Percentiles rank a stretch among this genome's conserved stretches.
These are phyloP conservation scores for Trichopria drosophilae DNA, from an alignment of 2,888 invertebrate genomes.

Conservation along the genomic window DNA sequence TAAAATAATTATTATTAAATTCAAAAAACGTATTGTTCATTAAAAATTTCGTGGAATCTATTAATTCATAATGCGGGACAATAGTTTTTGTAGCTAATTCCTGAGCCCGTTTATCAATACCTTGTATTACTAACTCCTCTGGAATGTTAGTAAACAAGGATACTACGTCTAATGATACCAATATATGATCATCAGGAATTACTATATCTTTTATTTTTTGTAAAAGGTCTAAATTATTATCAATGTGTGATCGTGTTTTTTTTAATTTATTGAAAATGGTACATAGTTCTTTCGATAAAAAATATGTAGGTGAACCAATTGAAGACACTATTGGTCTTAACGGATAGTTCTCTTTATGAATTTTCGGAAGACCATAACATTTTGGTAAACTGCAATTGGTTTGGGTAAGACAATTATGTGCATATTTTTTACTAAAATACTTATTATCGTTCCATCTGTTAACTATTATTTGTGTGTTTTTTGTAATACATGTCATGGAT, in stretches of 20 bases:
- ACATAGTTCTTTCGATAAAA: not conserved
- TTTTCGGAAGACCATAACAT: not conserved
- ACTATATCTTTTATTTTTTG: not conserved
- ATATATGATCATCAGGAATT: not conserved
- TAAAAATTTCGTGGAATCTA: not conserved
- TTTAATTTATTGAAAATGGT: not conserved
- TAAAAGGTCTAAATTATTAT: not conserved
- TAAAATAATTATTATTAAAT: constrained; percentile 20
- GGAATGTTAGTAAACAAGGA: constrained; percentile 34
- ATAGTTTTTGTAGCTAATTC: not conserved
- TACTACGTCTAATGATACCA: constrained; percentile 26
- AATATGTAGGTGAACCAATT: not conserved
- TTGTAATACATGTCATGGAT: not conserved
- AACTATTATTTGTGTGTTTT: not conserved
- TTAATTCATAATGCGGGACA: not conserved
- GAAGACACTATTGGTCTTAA: not conserved
- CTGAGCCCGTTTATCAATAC: constrained; percentile 10
- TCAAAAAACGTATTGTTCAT: constrained; percentile 8
- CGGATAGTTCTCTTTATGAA: not conserved
- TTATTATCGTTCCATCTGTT: not conserved
- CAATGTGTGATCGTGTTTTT: not conserved
- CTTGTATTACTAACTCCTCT: constrained; percentile 3
- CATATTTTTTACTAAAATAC: not conserved
- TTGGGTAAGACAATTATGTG: not conserved
- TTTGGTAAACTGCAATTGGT: not conserved